Percentiles rank a stretch among this genome's conserved stretches.
phyloP scores from a whole-genome alignment of 2,797 vertebrate genomes.

The Varecia variegata region DNA sequence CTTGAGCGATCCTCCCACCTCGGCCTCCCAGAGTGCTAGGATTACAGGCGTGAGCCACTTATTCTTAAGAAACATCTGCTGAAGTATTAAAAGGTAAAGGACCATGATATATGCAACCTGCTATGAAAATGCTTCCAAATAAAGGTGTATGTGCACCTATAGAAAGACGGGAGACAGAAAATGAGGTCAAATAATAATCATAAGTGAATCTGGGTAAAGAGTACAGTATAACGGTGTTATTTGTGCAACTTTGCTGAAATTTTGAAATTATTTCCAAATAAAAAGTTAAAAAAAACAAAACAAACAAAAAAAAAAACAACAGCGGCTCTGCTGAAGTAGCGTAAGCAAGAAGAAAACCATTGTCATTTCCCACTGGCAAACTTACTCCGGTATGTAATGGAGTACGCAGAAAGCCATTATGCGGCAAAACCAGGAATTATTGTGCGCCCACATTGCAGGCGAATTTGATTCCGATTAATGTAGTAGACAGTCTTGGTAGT shows the following conservation, averaged over 20 bases:
- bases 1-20: too few species aligned
- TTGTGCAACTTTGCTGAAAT: neutral
- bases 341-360: slow-evolving; percentile 37
- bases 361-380: neutral
- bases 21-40: too few species aligned
- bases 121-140: neutral
- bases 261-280: neutral
- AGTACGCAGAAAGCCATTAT: slow-evolving; percentile 62
- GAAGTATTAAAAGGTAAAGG: neutral
- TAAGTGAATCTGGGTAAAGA: neutral
- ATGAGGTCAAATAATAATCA: neutral
- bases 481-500: slow-evolving; percentile 79
- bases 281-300: neutral
- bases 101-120: neutral
- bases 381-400: slow-evolving; percentile 67
- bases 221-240: neutral
- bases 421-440: slow-evolving; percentile 79
- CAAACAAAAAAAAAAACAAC: neutral
- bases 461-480: slow-evolving; percentile 85
- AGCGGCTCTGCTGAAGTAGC: neutral
- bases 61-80: slow-evolving; percentile 12
- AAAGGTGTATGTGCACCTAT: neutral
- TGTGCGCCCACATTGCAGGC: slow-evolving; percentile 77
- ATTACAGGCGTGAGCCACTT: too few species aligned
- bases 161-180: neutral